These are phyloP conservation scores for Ruditapes philippinarum DNA, from an alignment of 1,140 invertebrate species.

Conservation along the genomic window DNA sequence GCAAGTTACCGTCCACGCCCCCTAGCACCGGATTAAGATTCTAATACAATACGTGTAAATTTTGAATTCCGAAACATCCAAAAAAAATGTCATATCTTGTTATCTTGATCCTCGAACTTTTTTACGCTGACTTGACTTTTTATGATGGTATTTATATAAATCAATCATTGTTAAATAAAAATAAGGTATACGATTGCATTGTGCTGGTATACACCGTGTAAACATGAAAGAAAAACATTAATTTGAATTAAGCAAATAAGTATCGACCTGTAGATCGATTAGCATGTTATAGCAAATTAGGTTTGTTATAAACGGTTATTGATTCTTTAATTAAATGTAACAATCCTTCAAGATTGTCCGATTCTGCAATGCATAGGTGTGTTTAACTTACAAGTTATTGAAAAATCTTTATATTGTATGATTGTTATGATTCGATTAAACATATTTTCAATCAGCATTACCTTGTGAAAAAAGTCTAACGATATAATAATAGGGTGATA, in stretches of 20 bases:
- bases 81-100: no score
- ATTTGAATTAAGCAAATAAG: conserved; percentile 11
- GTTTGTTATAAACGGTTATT: background rate
- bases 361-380: background rate
- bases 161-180: background rate
- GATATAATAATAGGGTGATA: background rate
- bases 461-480: background rate
- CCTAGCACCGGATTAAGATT: no score
- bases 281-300: background rate
- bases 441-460: background rate
- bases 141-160: background rate
- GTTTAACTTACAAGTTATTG: background rate
- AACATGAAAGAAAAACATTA: conserved; percentile 4
- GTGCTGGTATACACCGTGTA: background rate
- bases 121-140: no score
- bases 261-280: background rate
- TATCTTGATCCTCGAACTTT: no score
- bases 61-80: no score
- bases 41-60: no score
- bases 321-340: conserved; percentile 3
- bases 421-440: background rate
- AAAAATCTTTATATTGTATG: background rate
- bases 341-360: background rate
- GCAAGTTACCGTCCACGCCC: no score
- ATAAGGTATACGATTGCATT: background rate